Base-by-base conservation (phyloP, 2,797 vertebrate species). In the Centroberyx gerrardi region DNA sequence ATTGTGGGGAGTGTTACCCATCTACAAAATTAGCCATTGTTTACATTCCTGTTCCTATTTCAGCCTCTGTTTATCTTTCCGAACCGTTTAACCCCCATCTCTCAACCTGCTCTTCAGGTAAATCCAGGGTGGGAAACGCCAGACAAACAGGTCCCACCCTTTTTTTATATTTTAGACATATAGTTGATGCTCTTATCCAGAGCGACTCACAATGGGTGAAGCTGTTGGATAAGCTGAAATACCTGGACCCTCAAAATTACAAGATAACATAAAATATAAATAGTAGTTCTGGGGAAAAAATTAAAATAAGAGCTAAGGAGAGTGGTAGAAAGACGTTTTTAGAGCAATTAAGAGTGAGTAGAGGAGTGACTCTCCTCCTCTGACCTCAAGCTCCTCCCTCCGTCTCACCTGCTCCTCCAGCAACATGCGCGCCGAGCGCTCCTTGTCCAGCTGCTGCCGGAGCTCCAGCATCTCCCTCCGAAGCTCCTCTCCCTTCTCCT, bases 341-440 rank as follows among this genome's bases (percentile, higher is more conserved):
- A 22, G 22, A 22, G 1, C 22, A 22, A 22, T 22, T 22, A 22
- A 22, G 22, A 22, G 22, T 22, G 22, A 22, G 22, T 22, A 22
- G 22, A 22, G 22, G 22, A 22, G 22, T 22, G 22, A 22, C 22
- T 22, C 1, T 22, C 22, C 22, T 22, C 22, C 22, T 22, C 22
- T 22, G 22, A 22, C 22, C 22, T 22, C 22, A 4, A 2, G 17
- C 5, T 42, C 15, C 10, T 7, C 51, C 8, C 8, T 15, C 10
- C 1, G 15, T 14, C 82, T 87, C 79, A 94, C 94, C 92, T 93
- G 90, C 59, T 94, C 94, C 68, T 93, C 94, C 65, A 93, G 82
- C 72, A 90, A 91, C 88, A 92, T 90, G 2, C 93, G 92, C 56
- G 87, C 95, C 79, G 95, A 96, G 51, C 90, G 90, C 78, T 94